Base-by-base conservation (phyloP, 2,797 vertebrate genomes). In the Phoxinus dragarum region DNA sequence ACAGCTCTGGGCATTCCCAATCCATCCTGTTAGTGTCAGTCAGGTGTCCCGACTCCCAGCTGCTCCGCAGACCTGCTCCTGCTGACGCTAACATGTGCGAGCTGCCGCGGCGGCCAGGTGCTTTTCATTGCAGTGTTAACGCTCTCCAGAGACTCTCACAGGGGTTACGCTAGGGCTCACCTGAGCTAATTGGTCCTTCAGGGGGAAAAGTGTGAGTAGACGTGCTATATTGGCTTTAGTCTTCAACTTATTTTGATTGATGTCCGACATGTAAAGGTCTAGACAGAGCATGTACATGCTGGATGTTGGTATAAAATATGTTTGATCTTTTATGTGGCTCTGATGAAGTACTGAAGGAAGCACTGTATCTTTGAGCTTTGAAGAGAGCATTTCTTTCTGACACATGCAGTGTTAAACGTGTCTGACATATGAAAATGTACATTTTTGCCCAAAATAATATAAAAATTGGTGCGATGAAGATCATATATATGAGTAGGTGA, bases 171-270 rank as follows among this genome's bases (percentile, higher is more conserved):
- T 83, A 66, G 72, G 77, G 68, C 80, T 89, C 81, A 89, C 82
- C 88, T 90, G 88, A 86, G 84, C 88, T 89, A 85, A 89, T 86
- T 88, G 80, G 66, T 67, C 71, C 85, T 86, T 86, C 42, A 85
- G 68, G 80, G 85, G 66, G 67, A 42, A 81, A 80, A 76, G 77
- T 84, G 49, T 40, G 27, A 80, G 82, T 64, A 77, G 73, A 84
- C 82, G 31, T 76, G 73, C 47, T 77, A 69, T 69, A 27, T 61
- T 79, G 64, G 54, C 52, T 52, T 52, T 61, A 38, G 64, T 27
- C 49, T 71, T 77, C 31, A 76, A 56, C 74, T 84, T n/a, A 17
- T 69, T 78, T 47, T 84, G 74, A 84, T 71, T 21, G 38, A 78
- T 59, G 61, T 10, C 44, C 54, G 72, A 67, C 82, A 54, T 5